Percentiles rank a stretch among this genome's conserved stretches.
Conservation (phyloP, 2,888 invertebrate genomes). For the Melolontha melolontha region DNA sequence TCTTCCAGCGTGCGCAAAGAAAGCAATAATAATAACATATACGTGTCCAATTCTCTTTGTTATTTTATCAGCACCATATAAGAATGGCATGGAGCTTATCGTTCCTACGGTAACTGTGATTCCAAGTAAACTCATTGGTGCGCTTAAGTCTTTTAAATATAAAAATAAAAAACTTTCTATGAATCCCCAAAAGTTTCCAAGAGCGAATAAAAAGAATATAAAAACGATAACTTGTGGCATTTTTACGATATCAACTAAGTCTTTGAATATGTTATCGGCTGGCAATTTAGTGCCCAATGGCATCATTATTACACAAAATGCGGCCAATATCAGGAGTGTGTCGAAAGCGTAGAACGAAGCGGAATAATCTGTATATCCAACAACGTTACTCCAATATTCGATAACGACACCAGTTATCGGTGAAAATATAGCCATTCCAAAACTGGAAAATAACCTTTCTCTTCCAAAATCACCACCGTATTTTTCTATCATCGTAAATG, state of each 20-base stretch:
- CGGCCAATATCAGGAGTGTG: slow-evolving; percentile 77
- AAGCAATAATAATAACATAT: slow-evolving; percentile 85
- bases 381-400: slow-evolving; percentile 75
- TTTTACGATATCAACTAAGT: slow-evolving; percentile 80
- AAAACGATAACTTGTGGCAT: slow-evolving; percentile 85
- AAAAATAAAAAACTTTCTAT: slow-evolving; percentile 90
- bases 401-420: slow-evolving; percentile 84
- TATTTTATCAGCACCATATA: slow-evolving; percentile 87
- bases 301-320: slow-evolving; percentile 81
- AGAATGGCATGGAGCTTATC: slow-evolving; percentile 84
- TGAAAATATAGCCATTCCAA: slow-evolving; percentile 86
- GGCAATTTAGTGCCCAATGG: slow-evolving; percentile 82
- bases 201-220: slow-evolving; percentile 82
- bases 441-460: slow-evolving; percentile 82
- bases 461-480: slow-evolving; percentile 86
- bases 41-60: slow-evolving; percentile 85
- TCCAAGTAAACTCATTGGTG: slow-evolving; percentile 84
- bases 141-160: slow-evolving; percentile 85
- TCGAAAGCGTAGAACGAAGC: slow-evolving; percentile 90
- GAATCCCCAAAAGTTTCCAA: slow-evolving; percentile 91
- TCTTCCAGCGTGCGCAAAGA: slow-evolving; percentile 86
- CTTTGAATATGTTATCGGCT: slow-evolving; percentile 81
- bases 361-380: slow-evolving; percentile 85
- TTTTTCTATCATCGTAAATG: slow-evolving; percentile 86
- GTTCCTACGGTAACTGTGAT: slow-evolving; percentile 89